Percentiles rank a stretch among this genome's conserved stretches.
Evolutionary conservation across 2,797 vertebrate genomes (phyloP).

Genomic region (Diglossa cyanea): DNA sequence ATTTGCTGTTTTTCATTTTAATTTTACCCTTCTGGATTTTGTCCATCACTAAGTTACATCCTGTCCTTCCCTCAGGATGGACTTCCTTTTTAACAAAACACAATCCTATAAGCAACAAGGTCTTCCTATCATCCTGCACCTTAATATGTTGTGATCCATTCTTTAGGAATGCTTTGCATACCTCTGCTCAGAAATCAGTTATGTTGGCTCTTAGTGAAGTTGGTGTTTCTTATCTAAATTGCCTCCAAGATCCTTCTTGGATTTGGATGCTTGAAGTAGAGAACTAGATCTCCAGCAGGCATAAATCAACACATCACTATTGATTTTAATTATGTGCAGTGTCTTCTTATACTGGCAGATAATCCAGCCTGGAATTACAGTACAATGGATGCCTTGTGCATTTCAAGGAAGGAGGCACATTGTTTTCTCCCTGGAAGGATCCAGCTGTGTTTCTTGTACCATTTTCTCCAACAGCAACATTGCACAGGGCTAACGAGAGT

Average conservation of each 20-base stretch:
- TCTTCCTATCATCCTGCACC: neutral
- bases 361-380: neutral
- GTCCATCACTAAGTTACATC: neutral
- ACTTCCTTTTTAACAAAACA: neutral
- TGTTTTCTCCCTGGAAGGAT: neutral
- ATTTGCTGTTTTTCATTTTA: neutral
- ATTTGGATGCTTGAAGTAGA: neutral
- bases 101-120: neutral
- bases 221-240: conserved; percentile 10
- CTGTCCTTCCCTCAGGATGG: neutral
- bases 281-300: neutral
- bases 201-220: neutral
- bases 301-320: neutral
- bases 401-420: neutral
- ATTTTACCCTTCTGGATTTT: neutral
- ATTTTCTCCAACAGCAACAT: neutral
- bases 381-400: neutral
- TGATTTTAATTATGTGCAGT: neutral
- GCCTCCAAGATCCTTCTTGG: neutral
- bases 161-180: neutral
- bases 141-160: neutral
- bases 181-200: neutral
- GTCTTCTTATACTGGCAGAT: neutral
- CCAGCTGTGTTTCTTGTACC: neutral
- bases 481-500: neutral